These are phyloP conservation scores for Tiliqua scincoides DNA, from an alignment of 2,113 vertebrate genomes.

Conservation along the genomic window DNA sequence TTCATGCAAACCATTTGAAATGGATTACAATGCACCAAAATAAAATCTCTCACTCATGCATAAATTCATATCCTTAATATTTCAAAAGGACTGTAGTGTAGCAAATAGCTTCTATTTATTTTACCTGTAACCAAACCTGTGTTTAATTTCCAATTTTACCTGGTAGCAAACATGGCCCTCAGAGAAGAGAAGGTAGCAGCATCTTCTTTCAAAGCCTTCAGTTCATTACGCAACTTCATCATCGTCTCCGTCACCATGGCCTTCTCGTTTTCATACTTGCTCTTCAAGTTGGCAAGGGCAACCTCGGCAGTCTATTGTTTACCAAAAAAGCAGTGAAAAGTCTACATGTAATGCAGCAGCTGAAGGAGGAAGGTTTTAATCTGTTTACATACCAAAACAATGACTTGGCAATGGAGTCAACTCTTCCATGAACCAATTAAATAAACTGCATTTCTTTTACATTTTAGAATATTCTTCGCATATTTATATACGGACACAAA, in stretches of 20 bases:
- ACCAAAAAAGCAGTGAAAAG: conserved; percentile 4
- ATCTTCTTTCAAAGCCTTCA: conserved; percentile 97
- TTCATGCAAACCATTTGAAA: neutral
- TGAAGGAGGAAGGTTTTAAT: neutral
- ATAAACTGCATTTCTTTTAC: neutral
- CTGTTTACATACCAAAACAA: neutral
- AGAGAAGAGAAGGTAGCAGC: conserved; percentile 97
- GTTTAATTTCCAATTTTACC: conserved; percentile 72
- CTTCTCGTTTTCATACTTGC: conserved; percentile 97
- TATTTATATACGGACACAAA: neutral
- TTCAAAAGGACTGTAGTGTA: neutral
- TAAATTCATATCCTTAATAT: neutral
- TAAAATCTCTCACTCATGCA: neutral
- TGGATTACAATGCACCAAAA: neutral
- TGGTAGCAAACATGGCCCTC: conserved; percentile 97
- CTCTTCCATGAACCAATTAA: conserved; percentile 21
- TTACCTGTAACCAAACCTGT: neutral
- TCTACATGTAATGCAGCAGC: neutral
- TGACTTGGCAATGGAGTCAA: conserved; percentile 11
- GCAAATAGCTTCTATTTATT: neutral
- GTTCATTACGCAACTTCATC: conserved; percentile 96
- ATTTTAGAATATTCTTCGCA: neutral
- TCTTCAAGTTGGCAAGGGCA: conserved; percentile 96
- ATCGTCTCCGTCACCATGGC: conserved; percentile 95
- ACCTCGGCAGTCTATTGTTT: conserved; percentile 88